These are phyloP conservation scores for Fistularia tabacaria DNA, from an alignment of 2,797 vertebrate genomes.

Conservation along the genomic window DNA sequence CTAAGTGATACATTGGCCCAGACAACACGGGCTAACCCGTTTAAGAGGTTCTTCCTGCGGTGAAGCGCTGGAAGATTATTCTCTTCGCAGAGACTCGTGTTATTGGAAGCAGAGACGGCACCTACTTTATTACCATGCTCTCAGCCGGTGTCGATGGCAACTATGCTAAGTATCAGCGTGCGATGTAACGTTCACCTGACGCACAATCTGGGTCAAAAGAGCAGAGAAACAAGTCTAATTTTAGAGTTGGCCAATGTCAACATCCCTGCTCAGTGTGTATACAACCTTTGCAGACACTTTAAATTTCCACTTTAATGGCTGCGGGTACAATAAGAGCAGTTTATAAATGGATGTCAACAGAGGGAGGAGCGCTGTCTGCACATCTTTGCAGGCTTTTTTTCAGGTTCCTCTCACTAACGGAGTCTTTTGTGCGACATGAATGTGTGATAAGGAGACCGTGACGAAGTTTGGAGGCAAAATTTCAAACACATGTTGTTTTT, in stretches of 20 bases:
- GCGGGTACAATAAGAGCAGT: constrained; percentile 8
- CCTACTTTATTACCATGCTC: constrained; percentile 27
- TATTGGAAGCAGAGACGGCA: constrained; percentile 24
- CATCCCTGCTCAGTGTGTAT: constrained; percentile 32
- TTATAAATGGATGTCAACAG: constrained; percentile 2
- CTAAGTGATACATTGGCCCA: too few species aligned
- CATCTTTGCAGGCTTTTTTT: constrained; percentile 29
- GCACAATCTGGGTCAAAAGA: constrained; percentile 37
- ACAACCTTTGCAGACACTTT: constrained; percentile 16
- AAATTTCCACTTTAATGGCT: constrained; percentile 18
- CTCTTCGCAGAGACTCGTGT: constrained; percentile 1
- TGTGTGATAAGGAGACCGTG: neutral
- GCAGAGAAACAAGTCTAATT: constrained; percentile 49
- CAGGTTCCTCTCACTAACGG: constrained; percentile 28
- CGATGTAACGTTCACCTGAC: constrained; percentile 21
- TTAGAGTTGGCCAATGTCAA: constrained; percentile 42
- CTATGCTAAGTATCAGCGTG: constrained; percentile 18
- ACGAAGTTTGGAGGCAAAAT: neutral
- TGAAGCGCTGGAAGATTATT: neutral
- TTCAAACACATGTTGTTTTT: constrained; percentile 21
- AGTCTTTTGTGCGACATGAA: constrained; percentile 13
- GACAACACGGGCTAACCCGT: too few species aligned
- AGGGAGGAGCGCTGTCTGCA: constrained; percentile 8
- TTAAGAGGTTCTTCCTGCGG: too few species aligned
- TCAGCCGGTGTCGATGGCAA: constrained; percentile 28